phyloP scores from a whole-genome alignment of 2,888 invertebrate genomes.

The Pterostichus madidus region DNA sequence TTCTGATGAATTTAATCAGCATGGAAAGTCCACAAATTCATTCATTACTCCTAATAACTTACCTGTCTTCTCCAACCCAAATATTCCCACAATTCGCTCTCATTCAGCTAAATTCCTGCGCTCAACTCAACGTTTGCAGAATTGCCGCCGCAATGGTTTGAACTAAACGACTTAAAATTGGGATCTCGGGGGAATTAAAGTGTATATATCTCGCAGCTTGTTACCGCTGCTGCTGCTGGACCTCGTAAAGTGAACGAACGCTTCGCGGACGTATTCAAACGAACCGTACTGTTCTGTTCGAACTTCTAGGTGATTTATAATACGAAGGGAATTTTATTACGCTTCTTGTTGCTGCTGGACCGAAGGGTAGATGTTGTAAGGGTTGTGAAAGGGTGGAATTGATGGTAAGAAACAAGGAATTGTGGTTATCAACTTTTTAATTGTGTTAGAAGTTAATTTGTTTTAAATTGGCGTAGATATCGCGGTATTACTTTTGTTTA shows the following conservation, averaged over 20 bases:
- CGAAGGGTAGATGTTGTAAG: too few relatives aligned
- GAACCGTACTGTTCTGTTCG: background rate
- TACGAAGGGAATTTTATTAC: constrained; percentile 17
- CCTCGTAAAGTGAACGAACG: background rate
- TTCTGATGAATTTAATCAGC: too few relatives aligned
- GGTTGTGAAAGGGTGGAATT: too few relatives aligned
- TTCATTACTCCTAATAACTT: too few relatives aligned
- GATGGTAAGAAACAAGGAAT: too few relatives aligned
- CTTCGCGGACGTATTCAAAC: constrained; percentile 16
- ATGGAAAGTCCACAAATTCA: too few relatives aligned
- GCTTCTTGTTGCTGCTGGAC: background rate
- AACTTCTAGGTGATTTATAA: background rate
- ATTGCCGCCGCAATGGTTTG: constrained; percentile 53
- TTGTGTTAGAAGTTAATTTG: too few relatives aligned
- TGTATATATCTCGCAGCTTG: constrained; percentile 18
- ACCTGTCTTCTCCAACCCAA: background rate
- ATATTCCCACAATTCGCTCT: constrained; percentile 26
- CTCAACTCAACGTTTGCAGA: constrained; percentile 3
- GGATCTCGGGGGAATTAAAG: constrained; percentile 43
- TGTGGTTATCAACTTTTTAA: too few relatives aligned
- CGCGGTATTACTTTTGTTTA: too few relatives aligned
- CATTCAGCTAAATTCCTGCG: background rate
- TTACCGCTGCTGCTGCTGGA: constrained; percentile 15
- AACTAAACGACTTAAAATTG: constrained; percentile 56
- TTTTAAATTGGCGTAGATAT: too few relatives aligned